Evolutionary conservation across 2,113 vertebrate genomes (phyloP).

Genomic region (Sisor rabdophorus): DNA sequence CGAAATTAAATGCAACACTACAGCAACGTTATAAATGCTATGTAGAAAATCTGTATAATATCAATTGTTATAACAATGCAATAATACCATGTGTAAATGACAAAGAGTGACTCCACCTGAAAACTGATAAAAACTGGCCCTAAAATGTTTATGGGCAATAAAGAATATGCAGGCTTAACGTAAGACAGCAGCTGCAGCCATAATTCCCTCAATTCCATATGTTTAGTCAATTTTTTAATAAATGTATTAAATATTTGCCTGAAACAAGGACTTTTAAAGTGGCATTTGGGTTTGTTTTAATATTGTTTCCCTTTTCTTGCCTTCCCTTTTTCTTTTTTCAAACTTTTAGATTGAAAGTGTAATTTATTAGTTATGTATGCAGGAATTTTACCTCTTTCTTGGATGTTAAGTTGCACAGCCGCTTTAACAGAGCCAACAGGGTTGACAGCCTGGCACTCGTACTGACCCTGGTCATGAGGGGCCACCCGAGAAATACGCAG

Average conservation of each 20-base stretch:
- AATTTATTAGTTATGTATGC: not conserved
- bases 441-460: constrained; percentile 94
- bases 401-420: constrained; percentile 79
- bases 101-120: no score
- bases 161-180: not conserved
- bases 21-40: no score
- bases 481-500: constrained; percentile 86
- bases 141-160: not conserved
- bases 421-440: constrained; percentile 81
- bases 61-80: no score
- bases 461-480: constrained; percentile 91
- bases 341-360: no score
- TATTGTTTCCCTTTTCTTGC: no score
- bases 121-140: not conserved
- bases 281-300: not conserved
- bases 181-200: not conserved
- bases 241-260: not conserved
- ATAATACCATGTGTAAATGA: no score
- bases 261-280: not conserved
- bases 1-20: no score
- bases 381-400: constrained; percentile 79
- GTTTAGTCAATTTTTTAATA: not conserved
- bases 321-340: no score
- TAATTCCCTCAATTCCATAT: not conserved
- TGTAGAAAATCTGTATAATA: no score